A percentile compares a stretch with the other conserved stretches of the same genome.
Conservation (phyloP, 2,113 vertebrate genomes). For the Catagonus wagneri region DNA sequence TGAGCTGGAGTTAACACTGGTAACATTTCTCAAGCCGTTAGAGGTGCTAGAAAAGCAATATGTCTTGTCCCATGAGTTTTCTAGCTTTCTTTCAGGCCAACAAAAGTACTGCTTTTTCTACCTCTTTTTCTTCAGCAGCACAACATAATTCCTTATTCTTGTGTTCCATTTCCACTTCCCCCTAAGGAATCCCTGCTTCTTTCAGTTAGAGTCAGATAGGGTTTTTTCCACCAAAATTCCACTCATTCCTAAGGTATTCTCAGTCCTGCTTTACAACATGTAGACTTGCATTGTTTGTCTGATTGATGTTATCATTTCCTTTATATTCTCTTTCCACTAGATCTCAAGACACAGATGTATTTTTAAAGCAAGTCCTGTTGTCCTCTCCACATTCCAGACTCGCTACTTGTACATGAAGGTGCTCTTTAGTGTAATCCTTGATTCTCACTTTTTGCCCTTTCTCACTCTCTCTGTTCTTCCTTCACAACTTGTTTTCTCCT, state of each 20-base stretch:
- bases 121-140: background rate
- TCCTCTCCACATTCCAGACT: background rate
- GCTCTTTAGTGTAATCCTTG: background rate
- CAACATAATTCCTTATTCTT: background rate
- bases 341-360: background rate
- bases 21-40: background rate
- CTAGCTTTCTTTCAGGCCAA: background rate
- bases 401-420: background rate
- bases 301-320: background rate
- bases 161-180: background rate
- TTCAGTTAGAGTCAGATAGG: background rate
- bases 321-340: background rate
- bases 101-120: background rate
- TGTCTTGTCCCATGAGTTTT: background rate
- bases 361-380: conserved; percentile 14
- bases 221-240: background rate
- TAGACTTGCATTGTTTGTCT: background rate
- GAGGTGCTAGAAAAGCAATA: background rate
- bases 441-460: background rate
- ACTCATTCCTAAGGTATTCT: background rate
- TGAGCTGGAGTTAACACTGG: background rate
- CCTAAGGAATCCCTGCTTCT: background rate
- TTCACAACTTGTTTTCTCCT: background rate
- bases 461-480: background rate
- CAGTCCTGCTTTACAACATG: background rate